Base-by-base conservation (phyloP, 1,140 invertebrate genomes). In the Plodia interpunctella region DNA sequence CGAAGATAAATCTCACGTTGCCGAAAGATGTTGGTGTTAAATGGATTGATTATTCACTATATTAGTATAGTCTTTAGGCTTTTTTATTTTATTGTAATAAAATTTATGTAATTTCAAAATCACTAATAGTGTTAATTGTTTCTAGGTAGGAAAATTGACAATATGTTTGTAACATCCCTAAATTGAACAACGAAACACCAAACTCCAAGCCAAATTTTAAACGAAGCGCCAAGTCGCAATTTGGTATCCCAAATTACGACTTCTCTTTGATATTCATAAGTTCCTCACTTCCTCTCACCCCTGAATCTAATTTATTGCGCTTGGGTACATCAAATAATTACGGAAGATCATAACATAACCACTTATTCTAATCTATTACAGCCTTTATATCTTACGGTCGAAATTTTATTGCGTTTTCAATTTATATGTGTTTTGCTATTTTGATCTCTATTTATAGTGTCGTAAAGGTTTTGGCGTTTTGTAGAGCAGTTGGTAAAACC, bases 241-340 rank as follows among this genome's bases (percentile, higher is more conserved):
- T n/a, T n/a, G n/a, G n/a, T n/a, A 38, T 38, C 5, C 35, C 2
- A 38, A 38, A 2, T 8, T 38, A 44, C 38, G 0, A 35, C 38
- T 15, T 44, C 38, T 44, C 15, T 44, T 44, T 17, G 38, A 44
- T 44, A 44, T n/a, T 15, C 13, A 32, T 9, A 32, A 32, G 30
- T 32, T 32, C 30, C 9, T 9, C 9, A 17, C 38, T 44, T 44
- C 38, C 8, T 35, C 32, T 6, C 32, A 11, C 32, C 38, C 38
- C 15, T 17, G 13, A 17, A 44, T 44, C 38, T 15, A 15, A 44
- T 44, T 44, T 44, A 44, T 44, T 15, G n/a, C 38, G n/a, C 38
- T 44, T n/a, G 13, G n/a, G n/a, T 53, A 20, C 51, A 53, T 53
- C 51, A 53, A 21, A 53, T 53, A 21, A 53, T 53, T 53, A 53